Evolutionary conservation across 2,888 invertebrate species (phyloP), one percentile per base, ranked within the genome.

Genomic region (Leucophenga maculata): DNA sequence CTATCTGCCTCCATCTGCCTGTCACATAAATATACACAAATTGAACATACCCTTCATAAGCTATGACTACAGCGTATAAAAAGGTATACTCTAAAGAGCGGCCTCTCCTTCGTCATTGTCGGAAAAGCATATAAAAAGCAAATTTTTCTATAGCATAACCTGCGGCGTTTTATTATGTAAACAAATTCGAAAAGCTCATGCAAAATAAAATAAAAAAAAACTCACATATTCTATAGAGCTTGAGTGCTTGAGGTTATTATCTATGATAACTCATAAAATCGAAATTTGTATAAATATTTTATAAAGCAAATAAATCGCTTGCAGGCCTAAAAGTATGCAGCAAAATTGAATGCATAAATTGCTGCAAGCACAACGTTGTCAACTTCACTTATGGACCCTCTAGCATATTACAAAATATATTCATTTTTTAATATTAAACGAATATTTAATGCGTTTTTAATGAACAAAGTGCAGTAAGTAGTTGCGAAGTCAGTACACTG

Each of bases 361-460:
- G 26, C 62, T 46, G 46, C 62, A 46, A 14, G 22, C n/a, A 62
- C 62, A 62, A 62, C 44, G 44, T 18, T 46, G 48, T 26, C 62
- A 64, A 60, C 39, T 60, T 60, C 60, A 44, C 39, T 26, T 26
- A 26, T 44, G 31, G 32, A 60, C 44, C 60, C 44, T 16, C 18
- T 11, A 60, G 31, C 39, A 39, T 39, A 20, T 16, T 18, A 60
- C 32, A 60, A 32, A 8, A 44, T 74, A 77, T 77, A 76, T 77
- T n/a, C n/a, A n/a, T n/a, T 78, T 79, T 79, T 75, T 77, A 78
- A 76, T 79, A 76, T 64, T 75, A 75, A 79, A 76, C 79, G 77
- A 74, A 77, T 79, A 73, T 77, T 79, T 82, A 80, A 80, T 80
- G 80, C 77, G 78, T 75, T 80, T 80, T 80, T 80, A 80, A 80